Conservation (phyloP, 2,888 invertebrate species). For the Drosophila cyrtoloma region DNA sequence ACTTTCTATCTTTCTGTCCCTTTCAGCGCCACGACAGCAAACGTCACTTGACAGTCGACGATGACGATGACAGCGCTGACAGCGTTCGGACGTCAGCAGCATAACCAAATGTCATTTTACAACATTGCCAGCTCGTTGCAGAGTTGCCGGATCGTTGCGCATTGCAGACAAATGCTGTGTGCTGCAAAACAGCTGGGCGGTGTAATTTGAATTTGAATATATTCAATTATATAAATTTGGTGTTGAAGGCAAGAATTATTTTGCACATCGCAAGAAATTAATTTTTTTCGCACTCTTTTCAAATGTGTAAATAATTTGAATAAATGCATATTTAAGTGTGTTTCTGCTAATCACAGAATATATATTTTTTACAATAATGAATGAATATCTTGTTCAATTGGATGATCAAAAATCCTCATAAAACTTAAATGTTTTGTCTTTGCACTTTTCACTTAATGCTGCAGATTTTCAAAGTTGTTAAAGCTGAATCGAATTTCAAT, state of each 20-base stretch:
- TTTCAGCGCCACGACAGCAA: constrained; percentile 73
- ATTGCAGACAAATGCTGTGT: not conserved
- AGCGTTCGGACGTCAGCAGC: constrained; percentile 45
- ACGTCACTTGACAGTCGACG: constrained; percentile 65
- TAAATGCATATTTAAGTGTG: too few species aligned
- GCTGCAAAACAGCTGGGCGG: not conserved
- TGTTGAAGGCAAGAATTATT: not conserved
- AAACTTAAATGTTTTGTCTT: too few species aligned
- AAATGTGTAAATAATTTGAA: not conserved
- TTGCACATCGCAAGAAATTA: too few species aligned
- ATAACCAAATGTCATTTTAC: not conserved
- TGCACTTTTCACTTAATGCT: too few species aligned
- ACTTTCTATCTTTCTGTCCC: constrained; percentile 72
- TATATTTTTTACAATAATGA: too few species aligned
- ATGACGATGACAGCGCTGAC: constrained; percentile 19
- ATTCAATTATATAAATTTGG: not conserved
- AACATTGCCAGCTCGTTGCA: constrained; percentile 1
- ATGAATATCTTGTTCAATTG: too few species aligned
- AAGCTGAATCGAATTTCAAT: not conserved
- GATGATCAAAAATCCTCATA: too few species aligned
- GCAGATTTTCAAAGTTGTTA: too few species aligned
- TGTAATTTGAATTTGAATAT: not conserved
- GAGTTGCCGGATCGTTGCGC: constrained; percentile 9
- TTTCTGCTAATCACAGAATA: too few species aligned
- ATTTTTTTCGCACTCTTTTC: too few species aligned